phyloP scores from a whole-genome alignment of 2,113 vertebrate genomes.

The Baryphthengus martii region DNA sequence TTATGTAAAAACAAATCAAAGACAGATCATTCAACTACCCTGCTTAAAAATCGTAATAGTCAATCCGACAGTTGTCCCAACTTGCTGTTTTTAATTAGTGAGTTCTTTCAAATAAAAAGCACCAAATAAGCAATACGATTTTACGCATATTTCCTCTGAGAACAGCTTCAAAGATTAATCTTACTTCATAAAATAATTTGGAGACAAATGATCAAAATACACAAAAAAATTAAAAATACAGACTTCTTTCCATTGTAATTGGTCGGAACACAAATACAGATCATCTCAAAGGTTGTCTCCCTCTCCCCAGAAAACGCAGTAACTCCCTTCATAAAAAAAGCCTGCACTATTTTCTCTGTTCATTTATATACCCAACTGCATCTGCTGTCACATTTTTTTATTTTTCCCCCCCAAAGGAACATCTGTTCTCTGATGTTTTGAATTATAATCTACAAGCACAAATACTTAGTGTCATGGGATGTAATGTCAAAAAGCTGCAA shows the following conservation, averaged over 20 bases:
- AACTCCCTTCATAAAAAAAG: not conserved
- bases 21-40: not conserved
- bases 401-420: not conserved
- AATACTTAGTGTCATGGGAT: not conserved
- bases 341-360: not conserved
- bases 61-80: not conserved
- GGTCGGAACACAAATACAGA: not conserved
- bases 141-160: conserved; percentile 3
- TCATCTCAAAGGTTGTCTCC: not conserved
- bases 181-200: too few species aligned
- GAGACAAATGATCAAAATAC: not conserved
- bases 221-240: not conserved
- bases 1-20: not conserved
- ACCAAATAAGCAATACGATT: not conserved
- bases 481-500: not conserved
- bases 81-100: not conserved
- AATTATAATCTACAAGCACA: conserved; percentile 4
- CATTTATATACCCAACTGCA: not conserved
- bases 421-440: conserved; percentile 11
- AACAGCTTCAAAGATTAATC: not conserved
- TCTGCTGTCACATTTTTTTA: not conserved
- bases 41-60: not conserved
- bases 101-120: conserved; percentile 16
- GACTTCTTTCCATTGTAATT: not conserved
- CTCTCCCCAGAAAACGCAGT: not conserved